Evolutionary conservation across 2,113 vertebrate genomes (phyloP).

Genomic region (Ailurus styani): DNA sequence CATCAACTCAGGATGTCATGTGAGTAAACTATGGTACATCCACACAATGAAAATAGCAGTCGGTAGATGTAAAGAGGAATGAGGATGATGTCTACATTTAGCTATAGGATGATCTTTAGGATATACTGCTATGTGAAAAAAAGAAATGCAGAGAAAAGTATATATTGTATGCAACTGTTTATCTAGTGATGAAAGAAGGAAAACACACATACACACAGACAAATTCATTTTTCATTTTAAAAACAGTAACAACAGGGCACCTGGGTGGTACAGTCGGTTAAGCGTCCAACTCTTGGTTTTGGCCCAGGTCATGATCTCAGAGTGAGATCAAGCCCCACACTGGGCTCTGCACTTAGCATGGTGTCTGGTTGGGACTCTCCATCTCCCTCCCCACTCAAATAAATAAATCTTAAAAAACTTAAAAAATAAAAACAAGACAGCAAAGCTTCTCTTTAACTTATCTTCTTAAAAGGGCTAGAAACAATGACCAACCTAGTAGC

Average conservation of each 20-base stretch:
- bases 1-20: background rate
- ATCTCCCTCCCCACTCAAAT: background rate
- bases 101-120: background rate
- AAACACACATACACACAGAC: background rate
- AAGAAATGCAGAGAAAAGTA: background rate
- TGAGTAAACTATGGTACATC: background rate
- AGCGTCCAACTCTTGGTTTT: background rate
- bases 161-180: background rate
- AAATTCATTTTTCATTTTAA: background rate
- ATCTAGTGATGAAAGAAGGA: background rate
- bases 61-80: background rate
- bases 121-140: background rate
- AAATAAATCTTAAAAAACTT: background rate
- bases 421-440: background rate
- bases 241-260: background rate
- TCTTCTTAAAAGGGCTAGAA: background rate
- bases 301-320: background rate
- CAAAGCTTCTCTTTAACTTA: background rate
- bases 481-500: background rate
- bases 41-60: background rate
- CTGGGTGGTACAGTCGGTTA: background rate
- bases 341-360: background rate
- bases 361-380: background rate
- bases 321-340: background rate
- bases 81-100: background rate